A percentile compares a stretch with the other conserved stretches of the same genome.
Conservation (phyloP, 2,797 vertebrate genomes). For the Hydrocynus forskahlii region DNA sequence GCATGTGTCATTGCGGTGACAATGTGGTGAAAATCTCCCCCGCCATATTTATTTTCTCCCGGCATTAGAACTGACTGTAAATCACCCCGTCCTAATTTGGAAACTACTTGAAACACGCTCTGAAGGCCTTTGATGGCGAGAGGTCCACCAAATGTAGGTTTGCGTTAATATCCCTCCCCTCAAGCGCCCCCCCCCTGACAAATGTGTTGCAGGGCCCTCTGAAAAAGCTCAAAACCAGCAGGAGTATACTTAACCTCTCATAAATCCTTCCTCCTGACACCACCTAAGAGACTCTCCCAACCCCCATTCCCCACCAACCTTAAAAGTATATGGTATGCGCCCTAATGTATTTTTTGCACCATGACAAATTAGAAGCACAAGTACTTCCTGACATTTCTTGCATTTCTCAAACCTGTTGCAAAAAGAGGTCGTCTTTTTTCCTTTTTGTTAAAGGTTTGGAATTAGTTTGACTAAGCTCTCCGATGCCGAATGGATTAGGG, state of each 20-base stretch:
- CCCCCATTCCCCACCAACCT: background rate
- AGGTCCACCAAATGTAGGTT: constrained; percentile 49
- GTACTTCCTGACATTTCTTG: constrained; percentile 54
- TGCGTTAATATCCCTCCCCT: constrained; percentile 31
- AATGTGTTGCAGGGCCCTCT: constrained; percentile 49
- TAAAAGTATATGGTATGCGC: constrained; percentile 35
- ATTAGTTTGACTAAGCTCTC: constrained; percentile 29
- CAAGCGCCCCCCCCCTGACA: constrained; percentile 44
- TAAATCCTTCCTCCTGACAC: constrained; percentile 59
- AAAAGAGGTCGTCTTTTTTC: background rate
- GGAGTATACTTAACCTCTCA: constrained; percentile 61
- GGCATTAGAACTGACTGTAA: constrained; percentile 56
- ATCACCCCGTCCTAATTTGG: constrained; percentile 59
- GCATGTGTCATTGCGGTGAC: constrained; percentile 22
- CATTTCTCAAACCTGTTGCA: constrained; percentile 20
- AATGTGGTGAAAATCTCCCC: constrained; percentile 36
- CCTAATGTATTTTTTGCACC: constrained; percentile 51
- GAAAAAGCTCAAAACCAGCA: constrained; percentile 51
- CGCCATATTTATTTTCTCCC: constrained; percentile 49
- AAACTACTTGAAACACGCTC: constrained; percentile 47
- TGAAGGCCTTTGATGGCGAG: constrained; percentile 60
- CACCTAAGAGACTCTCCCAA: constrained; percentile 47
- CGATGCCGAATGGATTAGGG: constrained; percentile 9
- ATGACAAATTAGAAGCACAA: constrained; percentile 51
- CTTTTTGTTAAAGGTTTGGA: constrained; percentile 40